Conservation (phyloP, 2,113 vertebrate species). For the Tamias sibiricus region DNA sequence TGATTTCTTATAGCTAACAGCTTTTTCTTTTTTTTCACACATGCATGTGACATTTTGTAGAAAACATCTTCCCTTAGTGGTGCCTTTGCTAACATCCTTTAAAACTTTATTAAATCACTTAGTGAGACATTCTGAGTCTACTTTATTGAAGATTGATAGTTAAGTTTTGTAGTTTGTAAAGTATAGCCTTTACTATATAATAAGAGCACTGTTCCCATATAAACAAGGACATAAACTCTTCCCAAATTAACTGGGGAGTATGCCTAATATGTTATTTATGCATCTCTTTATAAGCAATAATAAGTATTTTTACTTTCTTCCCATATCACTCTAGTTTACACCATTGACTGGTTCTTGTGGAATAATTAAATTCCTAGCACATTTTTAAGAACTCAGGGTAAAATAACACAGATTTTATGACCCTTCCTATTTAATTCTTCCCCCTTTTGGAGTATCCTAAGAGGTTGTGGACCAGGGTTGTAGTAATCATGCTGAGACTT, state of each 20-base stretch:
- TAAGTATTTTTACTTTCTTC: conserved; percentile 1
- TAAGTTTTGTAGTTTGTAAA: neutral
- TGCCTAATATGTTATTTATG: neutral
- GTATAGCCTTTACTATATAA: neutral
- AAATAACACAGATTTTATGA: neutral
- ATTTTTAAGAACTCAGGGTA: neutral
- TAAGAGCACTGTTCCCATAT: neutral
- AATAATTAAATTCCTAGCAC: neutral
- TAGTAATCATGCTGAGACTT: neutral
- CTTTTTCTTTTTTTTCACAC: neutral
- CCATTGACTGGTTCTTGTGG: neutral
- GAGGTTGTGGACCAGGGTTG: neutral
- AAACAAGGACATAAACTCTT: neutral
- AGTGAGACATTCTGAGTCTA: neutral
- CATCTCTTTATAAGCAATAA: neutral
- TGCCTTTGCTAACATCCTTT: conserved; percentile 9
- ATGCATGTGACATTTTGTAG: neutral
- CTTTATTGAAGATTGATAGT: neutral
- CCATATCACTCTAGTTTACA: neutral
- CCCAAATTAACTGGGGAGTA: neutral
- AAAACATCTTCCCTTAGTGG: neutral
- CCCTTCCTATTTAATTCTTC: neutral
- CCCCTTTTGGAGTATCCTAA: neutral
- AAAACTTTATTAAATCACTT: neutral
- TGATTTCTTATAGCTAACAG: neutral